Percentiles rank a stretch among this genome's conserved stretches.
Conservation (phyloP, 2,888 invertebrate genomes). For the Caenorhabditis becei region DNA sequence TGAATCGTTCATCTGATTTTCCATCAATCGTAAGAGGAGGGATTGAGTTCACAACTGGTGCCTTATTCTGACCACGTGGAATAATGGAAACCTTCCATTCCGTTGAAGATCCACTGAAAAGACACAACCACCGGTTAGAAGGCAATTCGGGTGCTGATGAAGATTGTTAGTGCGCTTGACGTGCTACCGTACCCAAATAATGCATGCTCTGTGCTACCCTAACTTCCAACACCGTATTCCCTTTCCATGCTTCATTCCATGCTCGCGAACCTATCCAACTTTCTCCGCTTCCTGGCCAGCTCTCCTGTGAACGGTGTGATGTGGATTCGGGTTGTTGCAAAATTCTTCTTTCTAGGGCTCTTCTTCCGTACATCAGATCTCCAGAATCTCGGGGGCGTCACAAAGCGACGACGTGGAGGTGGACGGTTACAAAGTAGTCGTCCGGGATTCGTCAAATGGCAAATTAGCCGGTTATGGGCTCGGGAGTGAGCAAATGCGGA, state of each 20-base stretch:
- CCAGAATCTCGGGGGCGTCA: constrained; percentile 25
- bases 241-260: not conserved
- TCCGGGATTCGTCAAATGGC: constrained; percentile 41
- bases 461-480: constrained; percentile 53
- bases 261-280: constrained; percentile 58
- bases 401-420: constrained; percentile 21
- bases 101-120: constrained; percentile 47
- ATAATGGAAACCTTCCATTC: constrained; percentile 63
- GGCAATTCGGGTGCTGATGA: not conserved
- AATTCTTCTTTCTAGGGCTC: constrained; percentile 33
- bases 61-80: constrained; percentile 46
- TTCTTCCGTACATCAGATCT: constrained; percentile 21
- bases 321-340: constrained; percentile 51
- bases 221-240: constrained; percentile 1
- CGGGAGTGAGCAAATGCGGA: constrained; percentile 41
- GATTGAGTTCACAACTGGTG: constrained; percentile 34
- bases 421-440: constrained; percentile 43
- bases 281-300: constrained; percentile 42
- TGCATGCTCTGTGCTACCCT: constrained; percentile 6
- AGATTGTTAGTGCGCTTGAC: not conserved
- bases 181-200: constrained; percentile 5
- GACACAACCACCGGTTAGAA: not conserved
- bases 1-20: constrained; percentile 56
- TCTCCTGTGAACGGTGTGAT: constrained; percentile 54
- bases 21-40: constrained; percentile 55